Base-by-base conservation (phyloP, 2,888 invertebrate species). In the Peribatodes rhomboidaria region DNA sequence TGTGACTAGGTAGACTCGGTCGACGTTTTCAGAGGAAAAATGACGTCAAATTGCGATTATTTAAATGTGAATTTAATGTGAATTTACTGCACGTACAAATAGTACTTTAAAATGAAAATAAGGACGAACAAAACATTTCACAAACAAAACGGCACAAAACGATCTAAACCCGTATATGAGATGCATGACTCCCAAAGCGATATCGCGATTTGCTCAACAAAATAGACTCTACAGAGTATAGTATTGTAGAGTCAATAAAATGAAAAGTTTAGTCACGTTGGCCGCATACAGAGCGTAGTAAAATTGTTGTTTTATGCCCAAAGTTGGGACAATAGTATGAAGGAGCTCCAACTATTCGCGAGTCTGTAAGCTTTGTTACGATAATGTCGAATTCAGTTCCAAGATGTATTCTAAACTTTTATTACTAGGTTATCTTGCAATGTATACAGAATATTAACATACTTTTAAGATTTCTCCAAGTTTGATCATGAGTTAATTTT, bases 241-340 rank as follows among this genome's bases (percentile, higher is more conserved):
- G 18, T 42, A 44, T 65, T 61, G 56, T 65, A 60, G 39, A 70
- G 65, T 65, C 69, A 56, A 73, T 77, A 77, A 73, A 77, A 77
- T 73, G 65, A 57, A 72, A 77, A 78, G 65, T 76, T 78, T 57
- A 73, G 74, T 76, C 78, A 73, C 76, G 77, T 77, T 74, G 41
- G 50, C 60, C 55, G 59, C 55, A 64, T 72, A 72, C 71, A 70
- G 70, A 53, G 57, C 61, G 70, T 72, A 72, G 76, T 76, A 74
- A 79, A 77, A 78, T 74, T 70, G 70, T 67, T 75, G 74, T 75
- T 78, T 79, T 80, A 81, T 75, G 74, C 65, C 67, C 61, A 70
- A 80, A 80, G 68, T 81, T 81, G 56, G 64, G 65, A 59, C 65
- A 69, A 63, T 62, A 57, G 62, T 57, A 59, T 70, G 63, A 72